Percentiles rank a stretch among this genome's conserved stretches.
phyloP scores from a whole-genome alignment of 1,140 invertebrate genomes.

The Hyles euphorbiae region DNA sequence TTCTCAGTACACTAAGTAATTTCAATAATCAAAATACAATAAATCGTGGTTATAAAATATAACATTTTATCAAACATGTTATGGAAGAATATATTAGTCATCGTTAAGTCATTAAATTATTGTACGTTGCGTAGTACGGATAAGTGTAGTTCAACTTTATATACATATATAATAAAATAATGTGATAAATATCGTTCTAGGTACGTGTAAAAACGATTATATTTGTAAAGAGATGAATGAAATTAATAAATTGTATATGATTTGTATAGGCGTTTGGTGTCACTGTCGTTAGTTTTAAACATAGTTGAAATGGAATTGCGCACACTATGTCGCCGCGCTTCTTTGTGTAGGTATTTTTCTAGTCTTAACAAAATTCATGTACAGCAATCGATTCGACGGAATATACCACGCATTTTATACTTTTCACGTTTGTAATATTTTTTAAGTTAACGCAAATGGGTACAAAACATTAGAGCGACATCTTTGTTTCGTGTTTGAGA shows the following conservation, averaged over 20 bases:
- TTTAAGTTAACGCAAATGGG: no score
- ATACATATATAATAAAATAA: conserved; percentile 42
- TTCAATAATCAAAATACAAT: no score
- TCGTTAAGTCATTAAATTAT: conserved; percentile 65
- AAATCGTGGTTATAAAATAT: no score
- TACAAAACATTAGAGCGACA: no score
- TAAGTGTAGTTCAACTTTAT: conserved; percentile 26
- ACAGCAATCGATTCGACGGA: conserved; percentile 17
- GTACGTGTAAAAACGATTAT: conserved; percentile 31
- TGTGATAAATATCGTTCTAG: conserved; percentile 64
- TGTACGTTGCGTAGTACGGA: conserved; percentile 55
- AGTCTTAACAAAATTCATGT: conserved; percentile 20
- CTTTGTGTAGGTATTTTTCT: conserved; percentile 26
- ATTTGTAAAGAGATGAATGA: conserved; percentile 44
- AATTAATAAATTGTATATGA: conserved; percentile 33
- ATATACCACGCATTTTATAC: conserved; percentile 16
- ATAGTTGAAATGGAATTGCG: conserved; percentile 29
- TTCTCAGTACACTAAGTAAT: no score
- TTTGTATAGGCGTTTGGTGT: conserved; percentile 55
- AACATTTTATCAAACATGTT: conserved; percentile 2
- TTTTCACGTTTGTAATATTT: not conserved
- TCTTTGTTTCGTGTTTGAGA: no score
- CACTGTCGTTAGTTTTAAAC: conserved; percentile 29
- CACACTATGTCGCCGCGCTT: conserved; percentile 7
- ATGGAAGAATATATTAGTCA: conserved; percentile 27